Evolutionary conservation across 2,113 vertebrate species (phyloP), one percentile per base, ranked within the genome.

Genomic region (Ceyx cyanopectus): DNA sequence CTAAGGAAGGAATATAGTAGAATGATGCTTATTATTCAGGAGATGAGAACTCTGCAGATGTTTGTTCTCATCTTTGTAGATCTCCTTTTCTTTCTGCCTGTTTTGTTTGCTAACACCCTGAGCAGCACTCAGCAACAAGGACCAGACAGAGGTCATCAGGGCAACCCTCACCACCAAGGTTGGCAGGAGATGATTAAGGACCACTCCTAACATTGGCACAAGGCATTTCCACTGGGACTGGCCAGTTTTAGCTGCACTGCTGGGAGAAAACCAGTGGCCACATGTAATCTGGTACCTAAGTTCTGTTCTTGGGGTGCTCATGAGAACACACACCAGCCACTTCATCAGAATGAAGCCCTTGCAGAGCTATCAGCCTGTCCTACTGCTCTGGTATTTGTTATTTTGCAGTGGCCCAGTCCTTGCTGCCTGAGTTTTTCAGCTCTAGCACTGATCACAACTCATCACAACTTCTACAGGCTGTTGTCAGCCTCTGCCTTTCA

Each of bases 11-110:
- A 91, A 80, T 91, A 89, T 27, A 89, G 81, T 40, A 70, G 75
- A 89, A 91, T 67, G 72, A 87, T 76, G 67, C 22, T 95, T 95
- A 89, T 85, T 93, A 96, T 92, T 93, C 89, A 87, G 63, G 56
- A 94, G 87, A 89, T 61, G 72, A 82, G 70, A 92, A 93, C 56
- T 91, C 85, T 91, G 95, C 86, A 89, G 94, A 93, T 89, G 53
- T 73, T 90, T 41, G 46, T 73, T 85, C 68, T 70, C 32, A 43
- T 85, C 58, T 26, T 89, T 93, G 73, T 60, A 89, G 84, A 74
- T 63, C 29, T 94, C 67, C 18, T 90, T 96, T 87, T 82, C 20
- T 32, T 80, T 89, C 73, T 61, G 45, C 81, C 70, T 69, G 22
- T 65, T 91, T 66, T 65, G 46, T 87, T 92, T 92, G 51, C 67